Evolutionary conservation across 1,140 invertebrate species (phyloP).

Genomic region (Ruditapes philippinarum): DNA sequence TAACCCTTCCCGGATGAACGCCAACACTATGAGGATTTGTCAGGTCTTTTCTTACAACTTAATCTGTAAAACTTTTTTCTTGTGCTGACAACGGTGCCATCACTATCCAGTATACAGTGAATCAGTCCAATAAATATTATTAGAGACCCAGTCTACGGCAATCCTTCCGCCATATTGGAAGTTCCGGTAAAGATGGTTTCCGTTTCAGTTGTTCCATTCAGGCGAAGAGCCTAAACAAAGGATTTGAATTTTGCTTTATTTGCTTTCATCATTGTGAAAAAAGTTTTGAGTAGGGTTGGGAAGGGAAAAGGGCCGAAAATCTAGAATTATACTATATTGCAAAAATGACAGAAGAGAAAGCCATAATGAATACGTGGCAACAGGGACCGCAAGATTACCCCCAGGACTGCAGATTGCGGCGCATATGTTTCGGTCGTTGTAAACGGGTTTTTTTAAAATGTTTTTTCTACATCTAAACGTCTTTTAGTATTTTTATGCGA

Average conservation of each 20-base stretch:
- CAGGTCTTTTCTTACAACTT: slow-evolving; percentile 72
- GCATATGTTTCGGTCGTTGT: no score
- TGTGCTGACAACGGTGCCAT: slow-evolving; percentile 73
- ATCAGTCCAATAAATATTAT: slow-evolving; percentile 99
- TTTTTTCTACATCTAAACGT: no score
- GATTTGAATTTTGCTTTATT: not conserved
- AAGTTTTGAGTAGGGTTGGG: no score
- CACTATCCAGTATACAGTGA: slow-evolving; percentile 88
- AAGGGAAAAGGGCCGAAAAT: no score
- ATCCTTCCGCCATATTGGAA: slow-evolving; percentile 92
- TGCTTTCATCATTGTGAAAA: no score
- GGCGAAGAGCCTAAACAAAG: slow-evolving; percentile 63
- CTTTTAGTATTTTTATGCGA: no score
- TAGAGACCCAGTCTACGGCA: slow-evolving; percentile 96
- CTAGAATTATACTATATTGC: no score
- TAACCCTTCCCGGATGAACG: slow-evolving; percentile 77
- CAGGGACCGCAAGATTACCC: no score
- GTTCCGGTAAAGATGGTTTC: slow-evolving; percentile 77
- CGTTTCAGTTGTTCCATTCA: slow-evolving; percentile 77
- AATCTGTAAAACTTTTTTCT: slow-evolving; percentile 72
- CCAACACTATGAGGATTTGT: slow-evolving; percentile 80
- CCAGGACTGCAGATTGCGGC: no score
- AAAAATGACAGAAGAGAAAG: no score
- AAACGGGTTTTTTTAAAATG: no score
- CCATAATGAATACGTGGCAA: no score